Conservation (phyloP, 2,888 invertebrate genomes). For the Lamellibrachia columna region DNA sequence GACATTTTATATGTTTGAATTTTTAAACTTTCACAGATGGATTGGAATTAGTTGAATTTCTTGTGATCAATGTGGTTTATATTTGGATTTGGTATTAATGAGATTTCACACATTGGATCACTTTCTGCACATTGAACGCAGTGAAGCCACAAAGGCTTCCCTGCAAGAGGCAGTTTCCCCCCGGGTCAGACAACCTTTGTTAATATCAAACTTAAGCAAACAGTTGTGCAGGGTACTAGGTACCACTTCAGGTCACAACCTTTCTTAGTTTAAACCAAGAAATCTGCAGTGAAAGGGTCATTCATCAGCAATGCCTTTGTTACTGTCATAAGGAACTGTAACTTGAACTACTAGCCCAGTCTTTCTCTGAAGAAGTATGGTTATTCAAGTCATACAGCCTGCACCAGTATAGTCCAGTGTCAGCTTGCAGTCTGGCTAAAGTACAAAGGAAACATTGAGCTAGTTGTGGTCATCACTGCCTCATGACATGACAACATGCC, state of each 20-base stretch:
- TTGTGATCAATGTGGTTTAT: not conserved
- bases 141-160: not conserved
- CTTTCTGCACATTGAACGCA: too few relatives aligned
- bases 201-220: too few relatives aligned
- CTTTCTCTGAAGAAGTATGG: not conserved
- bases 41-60: not conserved
- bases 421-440: not conserved
- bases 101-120: too few relatives aligned
- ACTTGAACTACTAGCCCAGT: not conserved
- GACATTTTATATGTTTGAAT: too few relatives aligned
- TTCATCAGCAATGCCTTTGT: not conserved
- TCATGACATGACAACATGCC: not conserved
- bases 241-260: too few relatives aligned
- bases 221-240: too few relatives aligned
- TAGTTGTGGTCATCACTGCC: not conserved
- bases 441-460: not conserved
- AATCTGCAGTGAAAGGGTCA: not conserved
- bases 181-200: not conserved
- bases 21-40: not conserved
- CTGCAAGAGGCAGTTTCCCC: not conserved
- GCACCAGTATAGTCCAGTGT: not conserved
- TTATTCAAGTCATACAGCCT: not conserved
- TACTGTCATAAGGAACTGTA: not conserved
- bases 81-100: not conserved
- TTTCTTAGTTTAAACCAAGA: not conserved